These are phyloP conservation scores for Eueides isabella DNA, from an alignment of 1,140 invertebrate species.

Conservation along the genomic window DNA sequence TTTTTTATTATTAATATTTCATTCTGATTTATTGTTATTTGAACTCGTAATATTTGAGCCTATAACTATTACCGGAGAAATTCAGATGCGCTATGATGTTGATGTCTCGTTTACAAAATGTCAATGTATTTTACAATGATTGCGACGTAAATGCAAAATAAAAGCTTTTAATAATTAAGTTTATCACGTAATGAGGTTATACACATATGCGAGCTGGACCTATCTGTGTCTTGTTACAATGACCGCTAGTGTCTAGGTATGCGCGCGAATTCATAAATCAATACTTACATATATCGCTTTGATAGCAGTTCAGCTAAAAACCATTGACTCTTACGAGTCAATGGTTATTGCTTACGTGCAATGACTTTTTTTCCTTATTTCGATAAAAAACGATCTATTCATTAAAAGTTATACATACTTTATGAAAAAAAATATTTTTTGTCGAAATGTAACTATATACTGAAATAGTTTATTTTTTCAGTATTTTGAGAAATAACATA, in stretches of 20 bases:
- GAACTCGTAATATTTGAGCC: too few species aligned
- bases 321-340: slow-evolving; percentile 8
- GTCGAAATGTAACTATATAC: too few species aligned
- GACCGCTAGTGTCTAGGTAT: slow-evolving; percentile 28
- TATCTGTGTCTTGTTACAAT: slow-evolving; percentile 32
- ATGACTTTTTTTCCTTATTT: background rate
- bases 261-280: slow-evolving; percentile 33
- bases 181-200: slow-evolving; percentile 35
- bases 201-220: slow-evolving; percentile 23
- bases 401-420: too few species aligned
- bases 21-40: too few species aligned
- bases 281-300: slow-evolving; percentile 29
- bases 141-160: background rate
- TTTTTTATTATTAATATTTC: too few species aligned
- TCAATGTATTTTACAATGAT: background rate
- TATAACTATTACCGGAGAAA: too few species aligned
- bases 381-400: background rate
- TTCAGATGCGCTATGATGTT: too few species aligned
- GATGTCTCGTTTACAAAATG: background rate
- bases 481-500: too few species aligned
- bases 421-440: too few species aligned
- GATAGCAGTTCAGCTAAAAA: slow-evolving; percentile 29
- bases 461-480: too few species aligned
- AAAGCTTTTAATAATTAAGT: slow-evolving; percentile 7
- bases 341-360: background rate